These are phyloP conservation scores for Myotis brandtii DNA, from an alignment of 2,113 vertebrate species.

Conservation along the genomic window DNA sequence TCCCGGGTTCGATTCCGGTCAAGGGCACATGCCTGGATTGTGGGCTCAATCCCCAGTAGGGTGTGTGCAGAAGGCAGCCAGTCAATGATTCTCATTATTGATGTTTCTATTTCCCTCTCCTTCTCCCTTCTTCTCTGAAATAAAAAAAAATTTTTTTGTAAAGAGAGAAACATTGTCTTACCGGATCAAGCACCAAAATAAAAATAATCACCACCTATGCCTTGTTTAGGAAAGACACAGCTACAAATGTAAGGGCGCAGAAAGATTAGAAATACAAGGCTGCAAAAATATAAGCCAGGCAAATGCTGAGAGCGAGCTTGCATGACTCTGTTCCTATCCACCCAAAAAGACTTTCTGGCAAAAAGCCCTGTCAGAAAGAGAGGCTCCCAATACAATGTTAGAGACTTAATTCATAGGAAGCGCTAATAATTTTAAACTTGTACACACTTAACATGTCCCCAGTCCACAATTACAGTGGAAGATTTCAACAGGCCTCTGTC, in stretches of 20 bases:
- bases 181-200: not conserved
- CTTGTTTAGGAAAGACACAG: not conserved
- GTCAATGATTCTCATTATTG: too few relatives aligned
- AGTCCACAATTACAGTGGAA: not conserved
- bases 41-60: too few relatives aligned
- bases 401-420: conserved; percentile 38
- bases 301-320: not conserved
- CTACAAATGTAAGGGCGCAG: not conserved
- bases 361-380: not conserved
- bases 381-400: not conserved
- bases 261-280: not conserved
- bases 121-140: too few relatives aligned
- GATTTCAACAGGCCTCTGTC: conserved; percentile 43
- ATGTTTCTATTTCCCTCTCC: too few relatives aligned
- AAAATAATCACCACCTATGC: not conserved
- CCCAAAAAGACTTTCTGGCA: not conserved
- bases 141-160: too few relatives aligned
- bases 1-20: too few relatives aligned
- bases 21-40: too few relatives aligned
- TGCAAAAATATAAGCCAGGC: not conserved
- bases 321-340: not conserved
- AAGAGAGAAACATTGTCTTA: not conserved
- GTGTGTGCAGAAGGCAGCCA: too few relatives aligned
- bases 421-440: conserved; percentile 34
- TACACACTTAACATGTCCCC: not conserved